Conservation (phyloP, 2,797 vertebrate species). For the Bradypodion ventrale region DNA sequence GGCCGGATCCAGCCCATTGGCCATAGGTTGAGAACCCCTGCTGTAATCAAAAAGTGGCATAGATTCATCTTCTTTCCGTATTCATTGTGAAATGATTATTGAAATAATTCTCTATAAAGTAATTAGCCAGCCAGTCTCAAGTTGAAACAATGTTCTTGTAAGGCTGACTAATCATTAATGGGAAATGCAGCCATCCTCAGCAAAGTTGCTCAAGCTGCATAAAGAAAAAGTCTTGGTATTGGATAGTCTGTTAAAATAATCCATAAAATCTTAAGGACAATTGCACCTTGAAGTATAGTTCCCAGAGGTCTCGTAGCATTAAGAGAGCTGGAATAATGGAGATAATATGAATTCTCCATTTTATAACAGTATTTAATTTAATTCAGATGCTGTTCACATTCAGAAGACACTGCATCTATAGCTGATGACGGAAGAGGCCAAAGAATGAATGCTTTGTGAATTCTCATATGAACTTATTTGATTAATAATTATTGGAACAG, state of each 20-base stretch:
- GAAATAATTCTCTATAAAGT: slow-evolving; percentile 38
- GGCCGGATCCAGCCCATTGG: no score
- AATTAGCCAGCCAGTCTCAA: slow-evolving; percentile 3
- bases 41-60: slow-evolving; percentile 2
- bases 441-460: neutral
- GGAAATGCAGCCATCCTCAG: slow-evolving; percentile 38
- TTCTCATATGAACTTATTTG: neutral
- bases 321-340: slow-evolving; percentile 36
- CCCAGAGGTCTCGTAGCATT: slow-evolving; percentile 17
- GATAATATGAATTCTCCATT: slow-evolving; percentile 32
- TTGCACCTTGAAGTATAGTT: slow-evolving; percentile 38
- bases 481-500: neutral
- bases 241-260: slow-evolving; percentile 49
- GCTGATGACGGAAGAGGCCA: neutral
- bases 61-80: slow-evolving; percentile 37
- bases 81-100: slow-evolving; percentile 12
- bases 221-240: slow-evolving; percentile 28
- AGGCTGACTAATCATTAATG: slow-evolving; percentile 21
- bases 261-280: slow-evolving; percentile 51
- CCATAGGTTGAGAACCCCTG: no score
- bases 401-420: neutral
- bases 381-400: slow-evolving; percentile 40
- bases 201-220: slow-evolving; percentile 29
- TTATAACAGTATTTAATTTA: neutral
- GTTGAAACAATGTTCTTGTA: slow-evolving; percentile 41